Evolutionary conservation across 2,797 vertebrate species (phyloP), one percentile per base, ranked within the genome.

Genomic region (Sandelia bainsii): DNA sequence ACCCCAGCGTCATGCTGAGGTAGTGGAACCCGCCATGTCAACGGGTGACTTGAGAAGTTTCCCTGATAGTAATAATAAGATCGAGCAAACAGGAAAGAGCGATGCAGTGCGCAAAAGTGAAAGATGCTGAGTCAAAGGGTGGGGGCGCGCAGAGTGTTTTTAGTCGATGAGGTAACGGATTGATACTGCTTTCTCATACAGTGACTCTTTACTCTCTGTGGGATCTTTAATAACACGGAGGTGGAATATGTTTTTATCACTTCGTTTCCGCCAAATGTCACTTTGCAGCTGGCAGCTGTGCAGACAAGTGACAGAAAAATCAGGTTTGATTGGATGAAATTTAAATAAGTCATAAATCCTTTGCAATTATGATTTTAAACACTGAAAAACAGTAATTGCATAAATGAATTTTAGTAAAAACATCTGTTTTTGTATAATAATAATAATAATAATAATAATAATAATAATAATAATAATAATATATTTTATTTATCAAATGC

Each of bases 11-110:
- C 77, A 52, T 49, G 59, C 69, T 74, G 81, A 82, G 67, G 65
- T 74, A 85, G 83, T 91, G 92, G 90, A 94, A 94, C 83, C 69
- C 71, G 89, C 78, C 77, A 68, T 89, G 80, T 90, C 86, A 91
- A 87, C 25, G 75, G 72, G 77, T 79, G 87, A 87, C 63, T 77
- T 19, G 79, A 84, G 77, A 88, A 87, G 84, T 93, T 94, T 93
- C 92, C 89, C 89, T 80, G 75, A 77, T 83, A 93, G 88, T 92
- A 93, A 92, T 93, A 93, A 91, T 89, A 90, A 81, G 91, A 92
- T 75, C 2, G 84, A 89, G 81, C 85, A 92, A 89, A 91, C 83
- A 87, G 86, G 85, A 84, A 79, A 81, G 72, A 88, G 79, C 67
- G 32, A 76, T 19, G 59, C 63, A 23, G 42, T 84, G 87, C 27